Evolutionary conservation across 2,797 vertebrate genomes (phyloP).

Genomic region (Phrynocephalus guinanensis): DNA sequence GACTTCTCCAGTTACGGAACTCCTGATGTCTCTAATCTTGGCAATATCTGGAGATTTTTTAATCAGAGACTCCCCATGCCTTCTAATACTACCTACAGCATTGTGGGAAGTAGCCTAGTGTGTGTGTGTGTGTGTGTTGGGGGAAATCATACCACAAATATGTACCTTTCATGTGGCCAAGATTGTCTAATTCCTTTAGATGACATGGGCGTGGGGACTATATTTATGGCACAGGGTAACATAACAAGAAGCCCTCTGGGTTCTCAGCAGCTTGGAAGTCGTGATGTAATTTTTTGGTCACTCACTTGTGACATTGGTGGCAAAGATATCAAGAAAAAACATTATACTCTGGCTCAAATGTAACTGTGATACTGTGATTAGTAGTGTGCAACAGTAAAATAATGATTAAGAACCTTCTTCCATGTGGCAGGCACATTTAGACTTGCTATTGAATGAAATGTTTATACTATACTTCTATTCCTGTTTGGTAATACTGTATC

Average conservation of each 20-base stretch:
- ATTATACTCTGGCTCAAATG: background rate
- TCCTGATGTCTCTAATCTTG: background rate
- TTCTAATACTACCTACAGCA: background rate
- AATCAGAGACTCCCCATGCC: background rate
- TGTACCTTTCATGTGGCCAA: background rate
- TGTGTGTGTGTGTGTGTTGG: background rate
- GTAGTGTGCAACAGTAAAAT: background rate
- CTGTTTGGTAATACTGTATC: too few species aligned
- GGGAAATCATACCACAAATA: background rate
- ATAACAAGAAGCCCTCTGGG: background rate
- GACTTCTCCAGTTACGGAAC: too few species aligned
- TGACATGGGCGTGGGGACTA: background rate
- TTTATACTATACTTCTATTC: background rate
- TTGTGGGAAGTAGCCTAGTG: too few species aligned
- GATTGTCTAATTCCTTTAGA: background rate
- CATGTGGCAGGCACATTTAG: background rate
- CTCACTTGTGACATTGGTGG: background rate
- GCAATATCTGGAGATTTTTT: background rate
- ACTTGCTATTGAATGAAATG: background rate
- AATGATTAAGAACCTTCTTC: conserved; percentile 1
- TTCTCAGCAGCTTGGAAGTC: background rate
- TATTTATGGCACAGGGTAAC: background rate
- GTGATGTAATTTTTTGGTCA: background rate
- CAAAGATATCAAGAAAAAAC: background rate
- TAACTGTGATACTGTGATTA: background rate